Conservation (phyloP, 2,888 invertebrate species). For the Reticulitermes lucifugus region DNA sequence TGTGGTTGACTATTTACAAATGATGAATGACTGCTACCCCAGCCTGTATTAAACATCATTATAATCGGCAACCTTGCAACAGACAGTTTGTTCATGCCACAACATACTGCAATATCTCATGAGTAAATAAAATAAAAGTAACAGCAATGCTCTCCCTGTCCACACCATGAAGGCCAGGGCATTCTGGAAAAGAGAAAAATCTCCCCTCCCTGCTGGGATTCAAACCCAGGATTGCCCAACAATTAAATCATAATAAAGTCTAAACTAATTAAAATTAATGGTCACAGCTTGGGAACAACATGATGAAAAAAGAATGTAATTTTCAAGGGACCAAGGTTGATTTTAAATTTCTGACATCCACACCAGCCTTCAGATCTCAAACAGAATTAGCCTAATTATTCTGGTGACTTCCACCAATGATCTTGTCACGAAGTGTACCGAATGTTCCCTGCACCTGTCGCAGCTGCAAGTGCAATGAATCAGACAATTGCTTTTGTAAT, state of each 20-base stretch:
- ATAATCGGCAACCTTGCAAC: background rate
- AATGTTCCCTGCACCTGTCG: slow-evolving; percentile 66
- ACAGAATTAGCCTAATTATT: background rate
- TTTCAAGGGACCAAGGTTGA: background rate
- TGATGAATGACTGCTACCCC: too few relatives aligned
- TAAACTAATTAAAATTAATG: background rate
- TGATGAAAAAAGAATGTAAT: background rate
- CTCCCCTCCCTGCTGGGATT: too few relatives aligned
- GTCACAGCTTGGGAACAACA: background rate
- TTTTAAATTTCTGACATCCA: background rate
- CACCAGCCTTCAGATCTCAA: background rate
- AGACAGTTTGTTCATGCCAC: background rate
- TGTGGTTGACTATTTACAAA: too few relatives aligned
- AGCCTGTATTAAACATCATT: too few relatives aligned
- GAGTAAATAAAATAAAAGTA: too few relatives aligned
- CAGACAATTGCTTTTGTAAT: slow-evolving; percentile 81
- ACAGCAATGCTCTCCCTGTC: too few relatives aligned
- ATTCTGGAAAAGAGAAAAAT: too few relatives aligned
- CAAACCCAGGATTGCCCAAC: too few relatives aligned
- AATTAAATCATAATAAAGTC: background rate
- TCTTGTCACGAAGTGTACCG: slow-evolving; percentile 48
- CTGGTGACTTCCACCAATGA: slow-evolving; percentile 26
- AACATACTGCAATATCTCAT: background rate
- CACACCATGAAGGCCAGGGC: too few relatives aligned
- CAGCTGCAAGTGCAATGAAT: slow-evolving; percentile 79